Base-by-base conservation (phyloP, 2,888 invertebrate species). In the Sarcophaga carnaria region DNA sequence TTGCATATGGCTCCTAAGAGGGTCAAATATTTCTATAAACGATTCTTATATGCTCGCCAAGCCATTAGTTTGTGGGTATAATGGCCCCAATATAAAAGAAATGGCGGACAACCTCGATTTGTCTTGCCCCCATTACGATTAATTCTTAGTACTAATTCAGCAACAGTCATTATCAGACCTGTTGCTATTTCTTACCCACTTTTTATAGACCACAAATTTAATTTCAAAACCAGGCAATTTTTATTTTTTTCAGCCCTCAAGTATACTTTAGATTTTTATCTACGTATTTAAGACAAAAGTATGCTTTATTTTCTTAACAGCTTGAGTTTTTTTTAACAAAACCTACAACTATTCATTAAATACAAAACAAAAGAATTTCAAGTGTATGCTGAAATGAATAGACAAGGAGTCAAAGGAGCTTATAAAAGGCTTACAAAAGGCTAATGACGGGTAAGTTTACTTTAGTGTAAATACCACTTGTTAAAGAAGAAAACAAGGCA, bases 401-500 rank as follows among this genome's bases (percentile, higher is more conserved):
- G 17, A 11, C 14, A 60, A 22, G 60, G 17, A 22, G 20, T 12
- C 37, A 77, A 20, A 59, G 37, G n/a, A n/a, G 59, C 45, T 22
- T 37, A 37, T 37, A 80, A 76, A 62, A 67, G 72, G 45, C 78
- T 64, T 60, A 75, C 75, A 87, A 81, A 87, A 80, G 80, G 81
- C 83, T 87, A 87, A 87, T 84, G 81, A 79, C 83, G 84, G 79
- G 71, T 81, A 80, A 80, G 71, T 76, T 84, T 60, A 79, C 62
- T 80, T 74, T 66, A 45, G 71, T 37, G 37, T 78, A 64, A 78
- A 78, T 71, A 78, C 67, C 64, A 78, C 74, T 77, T 78, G 66
- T 78, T 64, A 71, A 66, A 8, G 11, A 59, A 25, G 14, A 45
- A 75, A 63, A 59, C 17, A 63, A 27, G 27, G 14, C 12, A 72